Evolutionary conservation across 2,113 vertebrate genomes (phyloP).

Genomic region (Scalopus aquaticus): DNA sequence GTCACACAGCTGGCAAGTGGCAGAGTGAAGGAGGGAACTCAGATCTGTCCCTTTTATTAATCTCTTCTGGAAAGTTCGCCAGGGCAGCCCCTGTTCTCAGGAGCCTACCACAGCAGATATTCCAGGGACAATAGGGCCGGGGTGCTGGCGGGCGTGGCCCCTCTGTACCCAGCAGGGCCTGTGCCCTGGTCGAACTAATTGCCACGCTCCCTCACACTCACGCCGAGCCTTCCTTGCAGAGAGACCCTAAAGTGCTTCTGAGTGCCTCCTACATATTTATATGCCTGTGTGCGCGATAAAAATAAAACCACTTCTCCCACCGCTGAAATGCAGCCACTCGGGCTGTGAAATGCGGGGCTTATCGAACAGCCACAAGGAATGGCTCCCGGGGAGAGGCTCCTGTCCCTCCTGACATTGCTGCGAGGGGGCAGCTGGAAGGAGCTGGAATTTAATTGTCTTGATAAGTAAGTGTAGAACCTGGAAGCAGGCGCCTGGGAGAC

Average conservation of each 20-base stretch:
- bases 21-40: not conserved
- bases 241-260: conserved; percentile 69
- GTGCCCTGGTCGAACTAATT: not conserved
- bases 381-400: not conserved
- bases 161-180: fast-evolving
- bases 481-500: not conserved
- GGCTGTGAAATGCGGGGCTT: conserved; percentile 67
- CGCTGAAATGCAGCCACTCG: conserved; percentile 61
- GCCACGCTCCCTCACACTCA: not conserved
- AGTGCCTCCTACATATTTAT: conserved; percentile 70
- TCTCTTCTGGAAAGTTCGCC: conserved; percentile 26
- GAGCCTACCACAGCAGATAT: fast-evolving
- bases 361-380: not conserved
- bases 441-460: not conserved
- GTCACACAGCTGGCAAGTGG: not conserved
- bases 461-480: not conserved
- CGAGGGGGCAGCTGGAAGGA: not conserved
- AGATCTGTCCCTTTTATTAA: not conserved
- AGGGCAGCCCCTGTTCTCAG: not conserved
- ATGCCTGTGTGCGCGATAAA: conserved; percentile 63
- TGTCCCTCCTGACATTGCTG: conserved; percentile 27
- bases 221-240: not conserved
- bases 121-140: not conserved
- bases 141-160: fast-evolving
- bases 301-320: conserved; percentile 78